These are phyloP conservation scores for Neolamprologus toae DNA, from an alignment of 2,113 vertebrate genomes.

Conservation along the genomic window DNA sequence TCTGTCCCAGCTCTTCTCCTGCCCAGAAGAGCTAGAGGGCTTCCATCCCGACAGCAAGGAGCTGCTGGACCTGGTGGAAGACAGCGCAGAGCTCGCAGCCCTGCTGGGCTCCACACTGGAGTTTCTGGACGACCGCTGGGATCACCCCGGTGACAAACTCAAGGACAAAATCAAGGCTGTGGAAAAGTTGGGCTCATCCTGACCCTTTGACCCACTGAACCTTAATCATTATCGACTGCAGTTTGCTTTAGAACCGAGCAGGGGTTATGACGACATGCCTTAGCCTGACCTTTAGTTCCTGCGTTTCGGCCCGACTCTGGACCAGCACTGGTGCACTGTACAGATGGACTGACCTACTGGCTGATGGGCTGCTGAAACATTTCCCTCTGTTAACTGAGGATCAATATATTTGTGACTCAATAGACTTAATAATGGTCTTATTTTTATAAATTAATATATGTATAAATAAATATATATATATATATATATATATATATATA, in stretches of 20 bases:
- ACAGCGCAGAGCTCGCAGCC: constrained; percentile 83
- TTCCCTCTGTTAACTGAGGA: constrained; percentile 39
- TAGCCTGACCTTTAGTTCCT: constrained; percentile 33
- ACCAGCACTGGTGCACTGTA: constrained; percentile 49
- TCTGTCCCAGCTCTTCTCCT: constrained; percentile 86
- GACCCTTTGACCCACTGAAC: constrained; percentile 21
- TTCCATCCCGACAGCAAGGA: constrained; percentile 90
- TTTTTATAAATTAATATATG: constrained; percentile 77
- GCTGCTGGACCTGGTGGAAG: constrained; percentile 89
- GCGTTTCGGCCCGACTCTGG: constrained; percentile 14
- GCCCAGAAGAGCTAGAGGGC: constrained; percentile 83
- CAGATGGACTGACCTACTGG: constrained; percentile 42
- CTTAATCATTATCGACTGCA: constrained; percentile 3
- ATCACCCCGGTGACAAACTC: constrained; percentile 45
- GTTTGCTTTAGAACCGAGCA: constrained; percentile 31
- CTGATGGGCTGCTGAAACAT: constrained; percentile 33
- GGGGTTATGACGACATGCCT: constrained; percentile 39
- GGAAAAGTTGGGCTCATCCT: constrained; percentile 49
- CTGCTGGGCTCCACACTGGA: constrained; percentile 86
- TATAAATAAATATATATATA: constrained; percentile 56
- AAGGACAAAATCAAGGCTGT: constrained; percentile 53
- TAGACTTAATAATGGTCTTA: constrained; percentile 78
- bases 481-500: constrained; percentile 13
- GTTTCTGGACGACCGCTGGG: constrained; percentile 76
- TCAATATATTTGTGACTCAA: constrained; percentile 70